Evolutionary conservation across 2,113 vertebrate species (phyloP).

Genomic region (Bos javanicus): DNA sequence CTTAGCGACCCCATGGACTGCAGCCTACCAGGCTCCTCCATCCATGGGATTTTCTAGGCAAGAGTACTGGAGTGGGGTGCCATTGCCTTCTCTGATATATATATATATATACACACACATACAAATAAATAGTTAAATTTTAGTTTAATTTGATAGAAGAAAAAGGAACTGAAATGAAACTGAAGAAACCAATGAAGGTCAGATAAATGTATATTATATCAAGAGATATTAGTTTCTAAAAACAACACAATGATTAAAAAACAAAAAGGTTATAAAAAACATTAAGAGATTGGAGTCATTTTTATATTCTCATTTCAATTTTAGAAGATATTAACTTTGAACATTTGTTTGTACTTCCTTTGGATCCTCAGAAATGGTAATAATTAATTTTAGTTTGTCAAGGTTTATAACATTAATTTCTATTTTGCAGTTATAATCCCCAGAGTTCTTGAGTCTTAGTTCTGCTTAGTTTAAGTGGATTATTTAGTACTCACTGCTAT

Average conservation of each 20-base stretch:
- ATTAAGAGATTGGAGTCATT: neutral
- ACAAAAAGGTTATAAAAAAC: slow-evolving; percentile 15
- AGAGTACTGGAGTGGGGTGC: too few relatives aligned
- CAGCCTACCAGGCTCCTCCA: too few relatives aligned
- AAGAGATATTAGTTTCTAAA: neutral
- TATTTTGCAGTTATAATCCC: neutral
- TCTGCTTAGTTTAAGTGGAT: slow-evolving; percentile 18
- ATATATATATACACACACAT: neutral
- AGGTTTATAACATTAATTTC: slow-evolving; percentile 34
- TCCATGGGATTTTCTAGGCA: too few relatives aligned
- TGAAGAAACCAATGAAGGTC: neutral
- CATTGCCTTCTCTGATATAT: too few relatives aligned
- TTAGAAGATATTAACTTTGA: slow-evolving; percentile 24
- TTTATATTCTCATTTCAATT: slow-evolving; percentile 29
- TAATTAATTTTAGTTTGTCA: slow-evolving; percentile 35
- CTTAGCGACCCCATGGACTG: too few relatives aligned
- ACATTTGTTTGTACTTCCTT: neutral
- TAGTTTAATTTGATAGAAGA: neutral
- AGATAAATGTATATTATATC: neutral
- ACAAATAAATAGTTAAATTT: neutral
- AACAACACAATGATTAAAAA: neutral
- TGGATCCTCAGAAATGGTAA: neutral
- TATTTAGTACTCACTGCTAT: neutral
- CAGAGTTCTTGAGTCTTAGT: neutral
- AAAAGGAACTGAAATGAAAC: neutral